Conservation (phyloP, 2,113 vertebrate genomes). For the Prolemur simus region DNA sequence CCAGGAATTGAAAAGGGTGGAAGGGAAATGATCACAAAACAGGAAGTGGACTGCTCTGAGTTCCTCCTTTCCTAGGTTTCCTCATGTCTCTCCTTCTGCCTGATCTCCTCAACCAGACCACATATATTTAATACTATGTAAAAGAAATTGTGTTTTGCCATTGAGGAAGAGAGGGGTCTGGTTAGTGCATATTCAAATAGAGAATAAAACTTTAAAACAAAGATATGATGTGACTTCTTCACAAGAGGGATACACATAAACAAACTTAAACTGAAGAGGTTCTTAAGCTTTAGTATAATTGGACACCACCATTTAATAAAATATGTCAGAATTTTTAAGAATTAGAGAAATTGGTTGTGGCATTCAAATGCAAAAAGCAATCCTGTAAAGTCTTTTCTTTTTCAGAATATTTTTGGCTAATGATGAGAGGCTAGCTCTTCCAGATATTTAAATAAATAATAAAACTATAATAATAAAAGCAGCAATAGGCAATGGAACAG, state of each 20-base stretch:
- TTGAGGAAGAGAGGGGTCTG: background rate
- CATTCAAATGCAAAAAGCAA: background rate
- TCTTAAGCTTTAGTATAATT: background rate
- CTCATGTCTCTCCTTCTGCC: background rate
- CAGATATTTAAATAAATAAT: background rate
- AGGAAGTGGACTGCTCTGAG: background rate
- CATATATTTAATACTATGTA: background rate
- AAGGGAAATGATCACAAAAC: background rate
- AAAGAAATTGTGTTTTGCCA: background rate
- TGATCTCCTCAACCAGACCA: background rate
- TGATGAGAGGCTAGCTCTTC: background rate
- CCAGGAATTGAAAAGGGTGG: background rate
- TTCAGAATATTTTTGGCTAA: slow-evolving; percentile 12
- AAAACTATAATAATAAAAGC: background rate
- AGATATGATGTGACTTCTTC: background rate
- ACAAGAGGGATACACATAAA: background rate
- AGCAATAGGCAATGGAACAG: background rate
- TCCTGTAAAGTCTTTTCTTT: background rate
- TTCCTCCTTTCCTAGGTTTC: background rate
- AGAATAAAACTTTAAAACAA: background rate
- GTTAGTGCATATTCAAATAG: background rate
- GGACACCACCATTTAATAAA: background rate
- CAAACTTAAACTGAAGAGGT: background rate
- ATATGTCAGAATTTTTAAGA: background rate
- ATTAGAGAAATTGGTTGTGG: background rate